Conservation (phyloP, 2,888 invertebrate genomes). For the Platerodrilus igneus region DNA sequence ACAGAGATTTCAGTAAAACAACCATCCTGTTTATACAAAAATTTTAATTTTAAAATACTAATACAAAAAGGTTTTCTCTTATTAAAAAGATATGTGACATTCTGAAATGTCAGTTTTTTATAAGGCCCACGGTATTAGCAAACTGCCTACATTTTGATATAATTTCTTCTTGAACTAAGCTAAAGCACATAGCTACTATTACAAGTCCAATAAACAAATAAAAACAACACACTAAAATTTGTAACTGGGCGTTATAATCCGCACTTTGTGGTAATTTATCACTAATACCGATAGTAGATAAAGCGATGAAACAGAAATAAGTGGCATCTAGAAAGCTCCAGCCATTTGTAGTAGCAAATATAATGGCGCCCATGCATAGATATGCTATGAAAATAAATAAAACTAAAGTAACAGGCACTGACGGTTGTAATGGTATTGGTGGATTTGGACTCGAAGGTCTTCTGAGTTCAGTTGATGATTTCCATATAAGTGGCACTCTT, state of each 20-base stretch:
- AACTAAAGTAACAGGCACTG: conserved; percentile 61
- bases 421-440: conserved; percentile 45
- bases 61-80: too few species aligned
- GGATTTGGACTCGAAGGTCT: conserved; percentile 26
- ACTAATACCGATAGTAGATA: conserved; percentile 79
- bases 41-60: too few species aligned
- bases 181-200: conserved; percentile 80
- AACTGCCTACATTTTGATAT: conserved; percentile 67
- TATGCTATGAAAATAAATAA: conserved; percentile 67
- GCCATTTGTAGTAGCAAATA: conserved; percentile 75
- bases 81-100: too few species aligned
- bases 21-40: too few species aligned
- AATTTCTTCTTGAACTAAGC: conserved; percentile 76
- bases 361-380: conserved; percentile 69
- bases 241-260: conserved; percentile 56
- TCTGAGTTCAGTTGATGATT: conserved; percentile 43
- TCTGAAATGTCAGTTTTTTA: conserved; percentile 26
- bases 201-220: conserved; percentile 76
- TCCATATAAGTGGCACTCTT: conserved; percentile 65
- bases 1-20: too few species aligned
- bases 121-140: conserved; percentile 63
- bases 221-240: conserved; percentile 73
- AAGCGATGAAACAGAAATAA: conserved; percentile 80
- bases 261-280: conserved; percentile 61
- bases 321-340: conserved; percentile 78